Evolutionary conservation across 2,797 vertebrate genomes (phyloP).

Genomic region (Botia almorhae): DNA sequence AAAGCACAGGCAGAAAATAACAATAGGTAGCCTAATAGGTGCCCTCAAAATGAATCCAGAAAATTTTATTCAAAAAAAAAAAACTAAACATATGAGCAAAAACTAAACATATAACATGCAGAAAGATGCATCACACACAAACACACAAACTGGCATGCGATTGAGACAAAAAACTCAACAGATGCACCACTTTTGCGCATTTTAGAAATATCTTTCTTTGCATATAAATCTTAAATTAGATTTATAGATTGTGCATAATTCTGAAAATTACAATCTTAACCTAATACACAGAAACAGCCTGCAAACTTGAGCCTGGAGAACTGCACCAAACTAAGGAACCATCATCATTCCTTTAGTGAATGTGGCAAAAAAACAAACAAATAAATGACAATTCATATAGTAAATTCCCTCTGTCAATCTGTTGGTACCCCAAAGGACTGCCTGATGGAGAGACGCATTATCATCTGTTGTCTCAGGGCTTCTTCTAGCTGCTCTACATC

Average conservation of each 20-base stretch:
- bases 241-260: background rate
- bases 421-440: background rate
- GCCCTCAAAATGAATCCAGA: background rate
- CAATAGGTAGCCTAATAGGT: background rate
- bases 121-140: background rate
- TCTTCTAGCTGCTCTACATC: background rate
- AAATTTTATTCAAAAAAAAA: background rate
- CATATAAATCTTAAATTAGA: background rate
- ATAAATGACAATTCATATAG: background rate
- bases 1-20: slow-evolving; percentile 19
- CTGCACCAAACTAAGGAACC: background rate
- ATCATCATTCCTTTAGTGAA: background rate
- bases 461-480: background rate
- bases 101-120: background rate
- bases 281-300: background rate
- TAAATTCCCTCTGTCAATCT: background rate
- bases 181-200: background rate
- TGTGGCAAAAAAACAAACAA: background rate
- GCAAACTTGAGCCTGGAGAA: background rate
- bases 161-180: background rate
- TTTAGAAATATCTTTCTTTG: background rate
- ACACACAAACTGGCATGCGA: background rate
- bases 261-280: background rate
- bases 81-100: background rate
- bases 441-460: background rate